phyloP scores from a whole-genome alignment of 2,888 invertebrate genomes.

The Synergus umbraculus region DNA sequence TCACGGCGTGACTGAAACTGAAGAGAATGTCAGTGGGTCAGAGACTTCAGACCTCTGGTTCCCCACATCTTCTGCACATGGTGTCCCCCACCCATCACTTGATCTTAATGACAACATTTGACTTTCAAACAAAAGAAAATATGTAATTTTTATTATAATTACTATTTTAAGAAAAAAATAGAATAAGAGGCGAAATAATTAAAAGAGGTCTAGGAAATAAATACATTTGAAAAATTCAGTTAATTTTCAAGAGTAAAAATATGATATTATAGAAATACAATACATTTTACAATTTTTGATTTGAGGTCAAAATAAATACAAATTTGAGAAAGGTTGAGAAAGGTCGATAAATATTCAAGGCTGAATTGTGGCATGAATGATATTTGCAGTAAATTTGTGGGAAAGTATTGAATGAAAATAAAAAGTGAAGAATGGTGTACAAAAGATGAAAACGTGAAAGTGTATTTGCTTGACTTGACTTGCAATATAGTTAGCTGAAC shows the following conservation, averaged over 20 bases:
- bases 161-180: background rate
- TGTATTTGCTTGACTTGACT: slow-evolving; percentile 24
- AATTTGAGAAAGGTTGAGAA: background rate
- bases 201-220: background rate
- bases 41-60: slow-evolving; percentile 64
- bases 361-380: background rate
- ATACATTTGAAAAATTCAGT: too few relatives aligned
- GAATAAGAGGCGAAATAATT: background rate
- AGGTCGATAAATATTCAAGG: background rate
- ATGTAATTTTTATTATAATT: background rate
- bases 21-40: slow-evolving; percentile 76
- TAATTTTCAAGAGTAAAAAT: too few relatives aligned
- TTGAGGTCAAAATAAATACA: background rate
- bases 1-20: slow-evolving; percentile 67
- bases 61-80: slow-evolving; percentile 64
- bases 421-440: background rate
- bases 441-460: slow-evolving; percentile 24
- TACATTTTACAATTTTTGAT: too few relatives aligned
- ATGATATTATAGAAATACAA: too few relatives aligned
- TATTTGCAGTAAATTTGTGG: background rate
- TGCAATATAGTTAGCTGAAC: background rate
- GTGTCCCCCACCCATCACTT: slow-evolving; percentile 27
- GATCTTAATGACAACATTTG: background rate
- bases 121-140: background rate
- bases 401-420: background rate